Base-by-base conservation (phyloP, 2,797 vertebrate species). In the Eupleurogrammus muticus region DNA sequence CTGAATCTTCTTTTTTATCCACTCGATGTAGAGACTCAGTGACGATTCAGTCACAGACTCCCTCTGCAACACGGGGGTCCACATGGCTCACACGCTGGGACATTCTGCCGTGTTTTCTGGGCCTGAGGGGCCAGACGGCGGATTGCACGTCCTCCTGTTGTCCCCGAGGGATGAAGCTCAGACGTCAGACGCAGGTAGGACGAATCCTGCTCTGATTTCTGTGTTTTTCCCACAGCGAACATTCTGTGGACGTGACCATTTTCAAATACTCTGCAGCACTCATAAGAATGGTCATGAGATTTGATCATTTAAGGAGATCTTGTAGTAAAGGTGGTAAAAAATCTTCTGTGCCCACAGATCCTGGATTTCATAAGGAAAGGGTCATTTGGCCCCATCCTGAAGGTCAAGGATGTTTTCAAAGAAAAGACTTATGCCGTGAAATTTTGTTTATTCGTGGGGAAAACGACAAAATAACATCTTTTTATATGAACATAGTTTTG, bases 361-460 rank as follows among this genome's bases (percentile, higher is more conserved):
- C 88, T 96, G 80, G 95, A 94, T 1, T 92, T 95, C 34, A 94
- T 91, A 2, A 83, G 85, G 66, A 97, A 96, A 94, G 97, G 96
- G 19, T 96, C 95, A 28, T 94, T 94, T 55, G 96, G 96, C 66
- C 96, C 95, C 32, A 95, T 97, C 65, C 80, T 97, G 70, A 97
- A 97, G 84, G 95, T 97, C 49, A 87, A 92, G 77, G 95, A 96
- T 38, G 83, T 91, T 32, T 64, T 82, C 11, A 87, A 90, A 62
- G 92, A 96, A 77, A 95, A 94, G 79, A 90, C 89, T 23, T 96
- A 92, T 50, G 95, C 96, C 8, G 86, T 97, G 23, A 97, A 98
- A 95, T 96, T 97, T 63, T 81, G 69, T 74, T 40, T 24, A 71
- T 34, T 50, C 1, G 0, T 20, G 28, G 28, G 28, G 28, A 28